Conservation (phyloP, 2,797 vertebrate genomes). For the Phylloscopus collybita region DNA sequence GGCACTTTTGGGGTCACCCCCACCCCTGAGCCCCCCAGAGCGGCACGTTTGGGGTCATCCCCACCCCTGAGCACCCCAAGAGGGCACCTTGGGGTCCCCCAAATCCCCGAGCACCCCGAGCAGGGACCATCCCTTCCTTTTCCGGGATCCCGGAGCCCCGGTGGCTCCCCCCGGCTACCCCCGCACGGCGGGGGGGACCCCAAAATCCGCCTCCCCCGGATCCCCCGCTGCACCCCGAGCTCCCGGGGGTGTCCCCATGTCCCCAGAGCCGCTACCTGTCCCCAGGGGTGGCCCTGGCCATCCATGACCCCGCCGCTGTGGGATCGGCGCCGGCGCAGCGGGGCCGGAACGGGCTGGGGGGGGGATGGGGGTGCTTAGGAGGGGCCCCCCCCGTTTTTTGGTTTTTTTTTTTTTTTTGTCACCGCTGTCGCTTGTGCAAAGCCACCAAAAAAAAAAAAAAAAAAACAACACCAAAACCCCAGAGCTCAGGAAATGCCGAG, state of each 20-base stretch:
- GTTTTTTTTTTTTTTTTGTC: neutral
- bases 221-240: neutral
- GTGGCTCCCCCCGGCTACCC: neutral
- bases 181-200: neutral
- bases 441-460: neutral
- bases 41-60: neutral
- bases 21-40: too few relatives aligned
- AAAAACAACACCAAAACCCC: neutral
- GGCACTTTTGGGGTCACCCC: neutral
- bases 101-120: neutral
- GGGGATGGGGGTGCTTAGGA: neutral
- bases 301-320: neutral
- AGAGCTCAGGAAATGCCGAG: conserved; percentile 5
- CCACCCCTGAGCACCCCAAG: too few relatives aligned
- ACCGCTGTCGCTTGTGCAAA: neutral
- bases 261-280: neutral
- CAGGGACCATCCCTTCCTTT: neutral
- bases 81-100: neutral
- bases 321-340: neutral
- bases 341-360: neutral
- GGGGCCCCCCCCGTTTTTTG: neutral
- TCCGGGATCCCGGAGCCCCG: neutral
- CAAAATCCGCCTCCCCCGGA: neutral
- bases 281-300: rapidly evolving
- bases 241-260: neutral